These are phyloP conservation scores for Lophius piscatorius DNA, from an alignment of 2,113 vertebrate genomes.

Conservation along the genomic window DNA sequence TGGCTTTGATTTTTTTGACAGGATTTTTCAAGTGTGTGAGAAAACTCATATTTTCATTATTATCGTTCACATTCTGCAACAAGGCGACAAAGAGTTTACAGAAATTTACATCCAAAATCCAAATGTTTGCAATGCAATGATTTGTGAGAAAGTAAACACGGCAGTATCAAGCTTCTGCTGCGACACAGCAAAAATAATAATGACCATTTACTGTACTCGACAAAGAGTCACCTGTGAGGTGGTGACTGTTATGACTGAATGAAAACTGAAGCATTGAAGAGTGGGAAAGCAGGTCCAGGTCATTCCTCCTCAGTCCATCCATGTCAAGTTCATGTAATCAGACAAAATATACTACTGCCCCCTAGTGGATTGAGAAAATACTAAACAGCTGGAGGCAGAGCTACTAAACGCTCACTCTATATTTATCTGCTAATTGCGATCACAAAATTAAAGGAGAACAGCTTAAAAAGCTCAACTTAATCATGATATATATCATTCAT, in stretches of 20 bases:
- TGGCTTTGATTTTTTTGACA: slow-evolving; percentile 8
- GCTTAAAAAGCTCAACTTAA: too few relatives aligned
- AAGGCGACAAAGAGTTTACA: slow-evolving; percentile 13
- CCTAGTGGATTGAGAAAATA: slow-evolving; percentile 42
- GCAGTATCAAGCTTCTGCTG: slow-evolving; percentile 4
- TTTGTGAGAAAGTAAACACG: too few relatives aligned
- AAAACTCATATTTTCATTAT: slow-evolving; percentile 13
- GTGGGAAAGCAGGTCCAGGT: slow-evolving; percentile 6
- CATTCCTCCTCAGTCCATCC: slow-evolving; percentile 11
- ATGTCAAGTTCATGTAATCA: slow-evolving; percentile 13
- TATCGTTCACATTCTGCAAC: slow-evolving; percentile 4
- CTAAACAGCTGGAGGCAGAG: background rate
- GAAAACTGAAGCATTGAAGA: slow-evolving; percentile 12
- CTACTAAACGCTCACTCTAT: too few relatives aligned
- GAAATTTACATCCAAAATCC: slow-evolving; percentile 1
- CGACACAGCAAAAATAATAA: slow-evolving; percentile 12
- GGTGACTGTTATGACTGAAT: slow-evolving; percentile 18
- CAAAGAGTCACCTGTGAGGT: slow-evolving; percentile 14
- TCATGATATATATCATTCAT: too few relatives aligned
- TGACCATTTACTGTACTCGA: slow-evolving; percentile 31
- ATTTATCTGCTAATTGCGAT: too few relatives aligned
- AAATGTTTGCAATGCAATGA: slow-evolving; percentile 9
- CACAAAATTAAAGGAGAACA: too few relatives aligned
- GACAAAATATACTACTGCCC: slow-evolving; percentile 57
- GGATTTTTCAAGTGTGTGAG: slow-evolving; percentile 21